Base-by-base conservation (phyloP, 2,797 vertebrate genomes). In the Dendrocincla tyrannina region DNA sequence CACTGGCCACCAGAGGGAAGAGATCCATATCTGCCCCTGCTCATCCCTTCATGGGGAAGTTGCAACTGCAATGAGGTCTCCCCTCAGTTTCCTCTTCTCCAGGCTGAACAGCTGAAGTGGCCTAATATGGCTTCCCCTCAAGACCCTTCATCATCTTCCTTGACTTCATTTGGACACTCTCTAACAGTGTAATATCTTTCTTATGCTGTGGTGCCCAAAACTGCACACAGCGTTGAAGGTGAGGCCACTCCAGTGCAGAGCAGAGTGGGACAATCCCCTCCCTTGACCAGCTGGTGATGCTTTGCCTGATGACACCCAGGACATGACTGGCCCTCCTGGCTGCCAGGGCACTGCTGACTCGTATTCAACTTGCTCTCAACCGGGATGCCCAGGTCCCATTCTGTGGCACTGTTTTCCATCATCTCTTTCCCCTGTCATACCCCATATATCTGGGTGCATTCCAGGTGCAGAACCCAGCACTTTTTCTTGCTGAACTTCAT, bases 201-300 rank as follows among this genome's bases (percentile, higher is more conserved):
- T 42, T 28, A 37, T 28, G 24, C 39, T 42, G 4, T 28, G 3
- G 9, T 15, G 6, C 27, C 23, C 16, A 37, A 16, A 55, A 1
- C 16, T n/a, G 33, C 14, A 12, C 25, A 4, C 27, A 68, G 6
- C 2, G n/a, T 8, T 30, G 0, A 1, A 32, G 22, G 4, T 37
- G 27, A n/a, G 15, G 23, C 10, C 0, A 0, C 0, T 4, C 17
- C 47, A 33, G 30, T 0, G 1, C 33, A 62, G 18, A 69, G 27
- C 35, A 82, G 32, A 68, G 33, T 0, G 0, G 55, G 55, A 82
- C 35, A 42, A 42, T 35, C 12, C 13, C 25, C 33, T 81, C 25
- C 25, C 30, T 32, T 33, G 5, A 16, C 19, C 0, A 0, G 24
- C 9, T 53, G 69, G 7, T 0, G 0, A 28, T 17, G 46, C 12